Base-by-base conservation (phyloP, 1,140 invertebrate species). In the Drosophila jambulina region DNA sequence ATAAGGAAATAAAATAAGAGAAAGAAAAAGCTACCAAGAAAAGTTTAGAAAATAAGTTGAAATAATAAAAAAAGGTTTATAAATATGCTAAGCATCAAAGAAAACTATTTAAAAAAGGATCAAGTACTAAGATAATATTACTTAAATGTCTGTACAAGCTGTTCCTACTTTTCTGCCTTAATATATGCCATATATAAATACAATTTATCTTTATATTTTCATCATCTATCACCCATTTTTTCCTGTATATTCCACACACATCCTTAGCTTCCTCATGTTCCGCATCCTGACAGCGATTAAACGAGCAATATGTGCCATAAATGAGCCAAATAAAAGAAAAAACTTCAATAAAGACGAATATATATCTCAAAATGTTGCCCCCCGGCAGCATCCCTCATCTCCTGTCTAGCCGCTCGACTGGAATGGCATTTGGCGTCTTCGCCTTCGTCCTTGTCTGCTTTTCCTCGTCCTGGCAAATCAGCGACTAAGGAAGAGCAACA, bases 221-320 rank as follows among this genome's bases (percentile, higher is more conserved):
- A 12, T n/a, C 2, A n/a, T 2, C 1, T 8, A 38, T 12, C 21
- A 13, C 21, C 7, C 17, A 61, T 29, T 61, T 61, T 21, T n/a
- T 4, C 2, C 67, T 63, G 63, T 77, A 48, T 25, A 17, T 15
- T 40, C 13, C 27, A 48, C 42, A 56, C 40, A 70, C 27, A 64
- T 57, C 51, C 57, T 54, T 40, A 17, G 49, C 60, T 38, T 32
- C 45, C 32, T 61, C 46, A 46, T 65, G 21, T 36, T 45, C 46
- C 53, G 40, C 34, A 80, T 82, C 63, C 81, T 87, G 81, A 79
- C 75, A 72, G 71, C 85, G 85, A 90, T 90, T 90, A 90, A 90
- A 90, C 82, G 76, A 67, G 85, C 82, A 88, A 90, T 85, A 85
- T 90, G 85, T 68, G 74, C 86, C 86, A 90, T 90, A 90, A 90